A percentile compares a stretch with the other conserved stretches of the same genome.
Evolutionary conservation across 2,888 invertebrate species (phyloP).

Genomic region (Allygus modestus): DNA sequence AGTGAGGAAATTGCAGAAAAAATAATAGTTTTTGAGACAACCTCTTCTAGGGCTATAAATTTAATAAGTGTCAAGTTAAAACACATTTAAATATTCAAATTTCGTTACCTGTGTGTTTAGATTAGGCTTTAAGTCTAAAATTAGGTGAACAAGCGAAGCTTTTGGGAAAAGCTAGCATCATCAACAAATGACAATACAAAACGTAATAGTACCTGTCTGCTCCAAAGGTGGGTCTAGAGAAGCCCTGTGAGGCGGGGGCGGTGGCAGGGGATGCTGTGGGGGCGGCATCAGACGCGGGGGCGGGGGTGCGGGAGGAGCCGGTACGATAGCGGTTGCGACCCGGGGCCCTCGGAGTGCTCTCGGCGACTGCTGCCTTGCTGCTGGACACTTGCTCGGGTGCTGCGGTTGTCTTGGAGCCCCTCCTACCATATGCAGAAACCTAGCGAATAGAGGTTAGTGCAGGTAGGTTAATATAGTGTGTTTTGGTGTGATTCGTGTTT

Average conservation of each 20-base stretch:
- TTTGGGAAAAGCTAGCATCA: too few species aligned
- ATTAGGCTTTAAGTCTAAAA: too few species aligned
- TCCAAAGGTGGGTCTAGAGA: conserved; percentile 55
- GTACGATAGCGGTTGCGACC: conserved; percentile 47
- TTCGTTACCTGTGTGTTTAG: too few species aligned
- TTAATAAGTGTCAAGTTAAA: too few species aligned
- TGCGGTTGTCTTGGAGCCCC: conserved; percentile 71
- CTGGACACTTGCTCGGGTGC: conserved; percentile 69
- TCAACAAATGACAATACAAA: too few species aligned
- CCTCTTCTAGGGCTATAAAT: too few species aligned
- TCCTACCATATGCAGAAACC: conserved; percentile 68
- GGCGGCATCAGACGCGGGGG: conserved; percentile 71
- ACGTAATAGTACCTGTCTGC: conserved; percentile 55
- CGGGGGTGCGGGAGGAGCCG: conserved; percentile 71
- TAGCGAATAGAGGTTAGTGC: conserved; percentile 19
- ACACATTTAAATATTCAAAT: too few species aligned
- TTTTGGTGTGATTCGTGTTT: too few species aligned
- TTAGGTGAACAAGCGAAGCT: too few species aligned
- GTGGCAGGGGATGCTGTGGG: conserved; percentile 42
- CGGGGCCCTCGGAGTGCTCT: conserved; percentile 47
- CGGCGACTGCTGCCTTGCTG: conserved; percentile 35
- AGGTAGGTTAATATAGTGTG: too few species aligned
- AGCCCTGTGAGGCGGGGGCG: conserved; percentile 22
- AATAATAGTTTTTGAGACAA: too few species aligned
- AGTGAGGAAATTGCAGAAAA: too few species aligned